phyloP scores from a whole-genome alignment of 2,888 invertebrate species.

The Thymelicus lineola region DNA sequence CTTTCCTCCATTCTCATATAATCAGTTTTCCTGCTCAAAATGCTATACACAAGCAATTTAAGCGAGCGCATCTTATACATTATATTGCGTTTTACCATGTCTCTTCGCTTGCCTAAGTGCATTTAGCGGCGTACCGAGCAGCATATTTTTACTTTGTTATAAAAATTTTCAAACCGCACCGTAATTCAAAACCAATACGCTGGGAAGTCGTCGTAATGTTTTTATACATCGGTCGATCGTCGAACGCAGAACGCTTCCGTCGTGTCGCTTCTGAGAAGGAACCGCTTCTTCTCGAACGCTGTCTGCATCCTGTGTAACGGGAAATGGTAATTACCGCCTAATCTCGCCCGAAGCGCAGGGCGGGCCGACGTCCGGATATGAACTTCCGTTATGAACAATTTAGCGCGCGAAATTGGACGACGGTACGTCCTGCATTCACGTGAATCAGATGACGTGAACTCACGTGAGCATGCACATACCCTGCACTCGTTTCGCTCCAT shows the following conservation, averaged over 20 bases:
- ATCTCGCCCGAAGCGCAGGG: slow-evolving; percentile 83
- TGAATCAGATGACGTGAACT: slow-evolving; percentile 63
- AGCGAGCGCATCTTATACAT: slow-evolving; percentile 51
- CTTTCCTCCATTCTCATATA: slow-evolving; percentile 70
- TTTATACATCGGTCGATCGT: slow-evolving; percentile 58
- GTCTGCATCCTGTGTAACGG: slow-evolving; percentile 79
- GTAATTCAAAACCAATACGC: slow-evolving; percentile 47
- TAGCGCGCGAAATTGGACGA: slow-evolving; percentile 88
- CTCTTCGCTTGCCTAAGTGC: slow-evolving; percentile 14
- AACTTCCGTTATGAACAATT: slow-evolving; percentile 95
- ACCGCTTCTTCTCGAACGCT: slow-evolving; percentile 65
- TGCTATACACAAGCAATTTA: slow-evolving; percentile 58
- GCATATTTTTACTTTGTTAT: slow-evolving; percentile 1
- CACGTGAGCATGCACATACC: slow-evolving; percentile 54
- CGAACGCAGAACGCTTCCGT: slow-evolving; percentile 58
- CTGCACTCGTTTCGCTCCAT: slow-evolving; percentile 58
- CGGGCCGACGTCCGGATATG: slow-evolving; percentile 90
- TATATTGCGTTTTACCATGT: slow-evolving; percentile 42
- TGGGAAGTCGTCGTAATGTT: slow-evolving; percentile 52
- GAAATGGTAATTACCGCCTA: slow-evolving; percentile 86
- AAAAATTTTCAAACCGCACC: slow-evolving; percentile 8
- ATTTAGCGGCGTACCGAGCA: slow-evolving; percentile 12
- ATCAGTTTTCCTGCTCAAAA: slow-evolving; percentile 76
- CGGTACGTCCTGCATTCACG: slow-evolving; percentile 75
- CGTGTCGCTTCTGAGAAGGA: slow-evolving; percentile 54